Conservation (phyloP, 1,140 invertebrate genomes). For the Laupala kohalensis region DNA sequence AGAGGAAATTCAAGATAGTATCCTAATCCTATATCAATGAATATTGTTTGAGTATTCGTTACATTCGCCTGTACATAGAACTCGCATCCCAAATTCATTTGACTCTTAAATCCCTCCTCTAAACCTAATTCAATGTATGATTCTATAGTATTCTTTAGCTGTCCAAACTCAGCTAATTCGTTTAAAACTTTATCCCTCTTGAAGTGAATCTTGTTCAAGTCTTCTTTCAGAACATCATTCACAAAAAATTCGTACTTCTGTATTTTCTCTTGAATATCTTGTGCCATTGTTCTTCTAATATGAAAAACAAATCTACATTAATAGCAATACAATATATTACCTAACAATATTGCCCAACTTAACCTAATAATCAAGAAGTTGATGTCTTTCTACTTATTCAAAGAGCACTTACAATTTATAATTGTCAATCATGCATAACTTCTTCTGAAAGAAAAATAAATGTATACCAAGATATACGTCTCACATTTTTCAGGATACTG, state of each 20-base stretch:
- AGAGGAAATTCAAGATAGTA: constrained; percentile 58
- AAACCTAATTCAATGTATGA: constrained; percentile 35
- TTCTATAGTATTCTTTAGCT: constrained; percentile 49
- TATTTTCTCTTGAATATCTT: constrained; percentile 26
- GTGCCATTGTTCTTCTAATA: constrained; percentile 2
- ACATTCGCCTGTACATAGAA: constrained; percentile 60
- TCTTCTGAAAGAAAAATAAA: too few relatives aligned
- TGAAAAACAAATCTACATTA: too few relatives aligned
- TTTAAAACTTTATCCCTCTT: constrained; percentile 44
- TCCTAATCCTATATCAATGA: constrained; percentile 62
- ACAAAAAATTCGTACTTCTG: constrained; percentile 41
- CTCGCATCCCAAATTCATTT: constrained; percentile 65
- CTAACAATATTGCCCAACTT: too few relatives aligned
- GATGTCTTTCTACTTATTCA: too few relatives aligned
- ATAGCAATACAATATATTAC: too few relatives aligned
- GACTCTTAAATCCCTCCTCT: constrained; percentile 53
- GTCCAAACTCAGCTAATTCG: constrained; percentile 60
- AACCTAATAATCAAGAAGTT: too few relatives aligned
- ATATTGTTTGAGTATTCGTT: constrained; percentile 47
- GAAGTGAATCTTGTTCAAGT: constrained; percentile 41
- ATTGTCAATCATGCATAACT: too few relatives aligned
- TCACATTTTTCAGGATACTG: too few relatives aligned
- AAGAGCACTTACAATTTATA: too few relatives aligned
- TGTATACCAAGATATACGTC: too few relatives aligned
- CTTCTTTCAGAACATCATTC: constrained; percentile 50